Evolutionary conservation across 2,888 invertebrate genomes (phyloP).

Genomic region (Phortica okadai): DNA sequence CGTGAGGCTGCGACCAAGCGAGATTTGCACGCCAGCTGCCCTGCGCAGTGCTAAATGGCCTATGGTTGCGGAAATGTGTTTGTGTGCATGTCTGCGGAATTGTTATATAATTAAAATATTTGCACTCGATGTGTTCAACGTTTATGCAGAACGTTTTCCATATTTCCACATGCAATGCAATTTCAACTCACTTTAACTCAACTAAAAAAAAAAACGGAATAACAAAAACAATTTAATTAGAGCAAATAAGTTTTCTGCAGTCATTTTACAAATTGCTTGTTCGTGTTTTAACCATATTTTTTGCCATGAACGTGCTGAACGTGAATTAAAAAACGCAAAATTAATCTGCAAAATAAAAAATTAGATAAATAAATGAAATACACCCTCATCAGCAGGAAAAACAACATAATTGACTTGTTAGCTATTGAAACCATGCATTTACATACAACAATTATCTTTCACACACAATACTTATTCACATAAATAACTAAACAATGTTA

Average conservation of each 20-base stretch:
- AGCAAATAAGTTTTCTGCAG: slow-evolving; percentile 46
- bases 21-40: neutral
- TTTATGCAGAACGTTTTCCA: neutral
- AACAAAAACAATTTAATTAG: slow-evolving; percentile 55
- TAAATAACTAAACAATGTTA: neutral
- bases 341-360: neutral
- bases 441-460: slow-evolving; percentile 10
- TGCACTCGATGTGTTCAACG: neutral
- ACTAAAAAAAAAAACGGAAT: slow-evolving; percentile 5
- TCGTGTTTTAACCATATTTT: neutral
- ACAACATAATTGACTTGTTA: neutral
- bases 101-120: slow-evolving; percentile 10
- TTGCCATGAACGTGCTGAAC: neutral
- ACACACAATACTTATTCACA: neutral
- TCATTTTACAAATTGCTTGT: slow-evolving; percentile 19
- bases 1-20: neutral
- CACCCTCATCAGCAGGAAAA: neutral
- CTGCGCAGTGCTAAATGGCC: neutral
- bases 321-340: neutral
- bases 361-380: neutral
- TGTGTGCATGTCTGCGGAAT: neutral
- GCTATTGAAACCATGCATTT: neutral
- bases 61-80: neutral
- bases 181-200: neutral
- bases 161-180: neutral